Percentiles rank a stretch among this genome's conserved stretches.
Conservation (phyloP, 2,888 invertebrate species). For the Drosophila rubida region DNA sequence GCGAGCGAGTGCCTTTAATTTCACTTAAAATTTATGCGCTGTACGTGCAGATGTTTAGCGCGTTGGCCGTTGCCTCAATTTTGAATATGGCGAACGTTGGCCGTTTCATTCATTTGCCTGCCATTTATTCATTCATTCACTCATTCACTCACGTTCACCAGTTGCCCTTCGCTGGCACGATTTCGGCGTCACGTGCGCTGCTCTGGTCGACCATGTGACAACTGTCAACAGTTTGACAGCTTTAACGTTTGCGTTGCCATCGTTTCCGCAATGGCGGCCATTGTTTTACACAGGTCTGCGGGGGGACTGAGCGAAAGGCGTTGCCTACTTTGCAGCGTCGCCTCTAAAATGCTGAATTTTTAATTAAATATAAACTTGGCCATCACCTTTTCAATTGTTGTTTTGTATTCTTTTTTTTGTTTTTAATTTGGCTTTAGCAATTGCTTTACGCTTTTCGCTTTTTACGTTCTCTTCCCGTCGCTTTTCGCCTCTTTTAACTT, state of each 20-base stretch:
- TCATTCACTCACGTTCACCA: constrained; percentile 57
- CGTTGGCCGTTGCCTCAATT: constrained; percentile 45
- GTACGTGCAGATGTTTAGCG: constrained; percentile 76
- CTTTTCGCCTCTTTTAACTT: constrained; percentile 23
- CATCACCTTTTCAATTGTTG: constrained; percentile 57
- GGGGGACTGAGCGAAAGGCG: constrained; percentile 33
- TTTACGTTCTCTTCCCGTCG: neutral
- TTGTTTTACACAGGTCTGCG: constrained; percentile 32
- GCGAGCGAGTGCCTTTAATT: constrained; percentile 57
- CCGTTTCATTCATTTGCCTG: constrained; percentile 58
- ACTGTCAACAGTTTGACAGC: constrained; percentile 78
- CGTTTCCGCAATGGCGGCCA: constrained; percentile 58
- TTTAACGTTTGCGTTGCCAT: constrained; percentile 50
- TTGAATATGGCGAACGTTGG: constrained; percentile 62
- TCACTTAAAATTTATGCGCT: constrained; percentile 77
- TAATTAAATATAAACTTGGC: constrained; percentile 77
- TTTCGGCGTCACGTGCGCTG: constrained; percentile 66
- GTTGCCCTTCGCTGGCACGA: constrained; percentile 28
- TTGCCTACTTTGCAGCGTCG: constrained; percentile 60
- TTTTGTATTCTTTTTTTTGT: constrained; percentile 1
- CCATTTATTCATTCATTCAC: constrained; percentile 56
- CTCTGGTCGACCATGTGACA: constrained; percentile 75
- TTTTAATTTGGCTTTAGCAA: constrained; percentile 49
- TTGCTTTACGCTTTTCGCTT: constrained; percentile 48
- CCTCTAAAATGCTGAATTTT: constrained; percentile 67